Base-by-base conservation (phyloP, 2,797 vertebrate genomes). In the Liasis olivaceus region DNA sequence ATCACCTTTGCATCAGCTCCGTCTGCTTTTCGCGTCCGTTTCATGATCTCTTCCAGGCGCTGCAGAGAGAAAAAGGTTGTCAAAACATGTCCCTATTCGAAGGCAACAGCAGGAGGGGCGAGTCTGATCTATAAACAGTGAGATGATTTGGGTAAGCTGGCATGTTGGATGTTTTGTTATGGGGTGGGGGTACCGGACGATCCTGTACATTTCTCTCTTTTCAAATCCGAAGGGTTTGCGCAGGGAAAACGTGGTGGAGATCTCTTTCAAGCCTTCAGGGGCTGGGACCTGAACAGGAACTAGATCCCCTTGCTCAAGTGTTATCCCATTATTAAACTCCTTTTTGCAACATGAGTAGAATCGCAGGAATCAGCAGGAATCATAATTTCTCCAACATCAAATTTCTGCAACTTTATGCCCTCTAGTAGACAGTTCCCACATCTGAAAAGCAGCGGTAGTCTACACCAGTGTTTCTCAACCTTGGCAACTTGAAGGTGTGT, bases 1-100 rank as follows among this genome's bases (percentile, higher is more conserved):
- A 96, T 96, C 92, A 99, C 99, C 98, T 99, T 99, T 92, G 95
- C 88, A 85, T 99, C 99, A 0, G 96, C 97, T n/a, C 95, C 94
- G 0, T 99, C 99, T 0, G 99, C 98, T 95, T 98, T 99, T 91
- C 99, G 98, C 1, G 99, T 99, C 96, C 99, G 98, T 98, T 99
- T 99, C 99, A 99, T 99, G 95, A 99, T 99, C 97, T 99, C 98
- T 36, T 99, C 99, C 96, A 99, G 98, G 90, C 99, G 99, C 99
- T 99, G 97, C 36, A 93, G 77, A 94, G 17, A 2, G 58, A 54
- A 58, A 13, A 13, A 26, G 13, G 1, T 17, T 6, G n/a, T 54
- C 14, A 88, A 20, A 2, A 1, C n/a, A 66, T 0, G 1, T 1
- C 15, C 60, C 28, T 85, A 15, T 26, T 15, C 88, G 59, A 87